Percentiles rank a stretch among this genome's conserved stretches.
Evolutionary conservation across 2,113 vertebrate species (phyloP).

Genomic region (Ranitomeya imitator): DNA sequence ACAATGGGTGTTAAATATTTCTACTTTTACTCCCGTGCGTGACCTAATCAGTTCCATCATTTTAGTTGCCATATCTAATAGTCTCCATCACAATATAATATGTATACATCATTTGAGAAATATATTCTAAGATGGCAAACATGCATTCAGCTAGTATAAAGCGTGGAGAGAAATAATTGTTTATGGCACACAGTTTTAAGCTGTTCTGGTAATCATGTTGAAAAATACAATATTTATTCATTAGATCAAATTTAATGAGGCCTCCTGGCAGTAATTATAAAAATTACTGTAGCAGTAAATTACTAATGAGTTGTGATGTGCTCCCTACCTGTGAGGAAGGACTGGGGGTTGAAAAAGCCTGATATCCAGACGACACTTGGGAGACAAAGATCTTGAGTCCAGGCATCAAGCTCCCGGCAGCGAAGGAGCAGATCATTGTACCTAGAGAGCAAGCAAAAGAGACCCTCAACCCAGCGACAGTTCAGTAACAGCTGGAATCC

Average conservation of each 20-base stretch:
- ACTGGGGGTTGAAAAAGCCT: conserved; percentile 93
- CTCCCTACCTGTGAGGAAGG: conserved; percentile 94
- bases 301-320: conserved; percentile 93
- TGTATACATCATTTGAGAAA: conserved; percentile 46
- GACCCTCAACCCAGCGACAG: not conserved
- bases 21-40: not conserved
- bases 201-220: conserved; percentile 99
- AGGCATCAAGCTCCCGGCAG: conserved; percentile 79
- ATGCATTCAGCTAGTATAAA: conserved; percentile 76
- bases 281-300: conserved; percentile 99
- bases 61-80: conserved; percentile 30
- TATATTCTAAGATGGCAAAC: conserved; percentile 49
- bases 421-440: conserved; percentile 73
- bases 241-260: conserved; percentile 99
- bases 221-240: conserved; percentile 99
- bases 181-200: conserved; percentile 99
- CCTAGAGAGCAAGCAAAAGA: conserved; percentile 68
- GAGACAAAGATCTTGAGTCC: conserved; percentile 84
- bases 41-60: not conserved
- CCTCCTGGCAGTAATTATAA: conserved; percentile 99
- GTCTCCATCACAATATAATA: conserved; percentile 15
- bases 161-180: conserved; percentile 99
- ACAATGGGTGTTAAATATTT: not conserved
- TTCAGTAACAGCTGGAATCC: not conserved
- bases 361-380: conserved; percentile 88